These are phyloP conservation scores for Coelogynopora nodosa DNA, from an alignment of 2,888 invertebrate genomes.

Conservation along the genomic window DNA sequence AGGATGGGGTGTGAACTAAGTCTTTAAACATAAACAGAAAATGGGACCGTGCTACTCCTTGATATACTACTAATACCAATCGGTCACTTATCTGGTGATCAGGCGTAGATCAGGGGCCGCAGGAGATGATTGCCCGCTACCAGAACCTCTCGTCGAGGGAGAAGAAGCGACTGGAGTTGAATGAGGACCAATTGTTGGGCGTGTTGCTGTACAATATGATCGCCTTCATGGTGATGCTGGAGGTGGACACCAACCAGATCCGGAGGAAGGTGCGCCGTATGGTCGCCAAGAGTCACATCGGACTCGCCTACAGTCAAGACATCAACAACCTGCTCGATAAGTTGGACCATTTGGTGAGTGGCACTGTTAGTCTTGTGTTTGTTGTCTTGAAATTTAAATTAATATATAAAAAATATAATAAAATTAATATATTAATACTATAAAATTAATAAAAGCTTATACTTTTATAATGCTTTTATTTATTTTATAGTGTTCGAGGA, in stretches of 20 bases:
- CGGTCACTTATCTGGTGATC: too few species aligned
- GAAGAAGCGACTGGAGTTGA: conserved; percentile 84
- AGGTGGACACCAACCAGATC: conserved; percentile 72
- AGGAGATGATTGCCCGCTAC: conserved; percentile 41
- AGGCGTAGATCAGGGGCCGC: conserved; percentile 43
- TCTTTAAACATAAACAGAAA: too few species aligned
- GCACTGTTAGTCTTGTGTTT: too few species aligned
- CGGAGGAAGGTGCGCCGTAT: conserved; percentile 71
- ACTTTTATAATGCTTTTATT: too few species aligned
- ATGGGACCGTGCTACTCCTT: too few species aligned
- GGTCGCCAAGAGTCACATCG: conserved; percentile 95
- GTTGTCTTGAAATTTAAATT: too few species aligned
- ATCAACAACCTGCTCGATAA: conserved; percentile 92
- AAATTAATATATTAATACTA: too few species aligned
- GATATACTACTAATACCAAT: too few species aligned
- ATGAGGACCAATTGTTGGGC: conserved; percentile 89
- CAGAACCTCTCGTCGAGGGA: conserved; percentile 53
- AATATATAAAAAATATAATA: too few species aligned
- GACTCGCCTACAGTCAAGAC: conserved; percentile 91
- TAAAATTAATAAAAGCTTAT: too few species aligned
- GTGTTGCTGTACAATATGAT: conserved; percentile 93
- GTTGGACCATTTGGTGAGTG: conserved; percentile 82
- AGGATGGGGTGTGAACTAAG: too few species aligned
- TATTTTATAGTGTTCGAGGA: too few species aligned
- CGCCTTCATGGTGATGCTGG: conserved; percentile 87